Evolutionary conservation across 1,140 invertebrate genomes (phyloP).

Genomic region (Lasioglossum albipes): DNA sequence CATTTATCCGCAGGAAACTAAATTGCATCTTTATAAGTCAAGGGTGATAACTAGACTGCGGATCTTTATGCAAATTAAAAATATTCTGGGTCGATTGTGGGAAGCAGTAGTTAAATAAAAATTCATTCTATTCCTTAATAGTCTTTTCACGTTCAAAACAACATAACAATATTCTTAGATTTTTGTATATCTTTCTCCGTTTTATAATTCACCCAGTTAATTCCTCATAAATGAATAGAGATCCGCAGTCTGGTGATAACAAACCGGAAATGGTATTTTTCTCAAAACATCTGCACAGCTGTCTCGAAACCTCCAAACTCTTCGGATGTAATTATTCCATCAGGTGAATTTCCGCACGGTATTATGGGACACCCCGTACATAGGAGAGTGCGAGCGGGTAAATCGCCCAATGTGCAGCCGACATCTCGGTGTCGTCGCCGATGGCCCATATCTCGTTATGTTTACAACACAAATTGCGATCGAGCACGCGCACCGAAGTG

Average conservation of each 20-base stretch:
- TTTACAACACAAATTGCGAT: conserved; percentile 51
- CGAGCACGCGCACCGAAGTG: conserved; percentile 21
- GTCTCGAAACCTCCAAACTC: background rate
- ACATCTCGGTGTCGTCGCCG: conserved; percentile 37
- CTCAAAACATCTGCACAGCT: background rate
- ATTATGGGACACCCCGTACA: background rate
- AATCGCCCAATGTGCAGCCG: conserved; percentile 5
- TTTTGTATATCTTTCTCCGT: too few species aligned
- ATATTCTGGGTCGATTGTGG: too few species aligned
- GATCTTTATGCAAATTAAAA: too few species aligned
- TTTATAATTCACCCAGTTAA: too few species aligned
- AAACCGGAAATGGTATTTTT: background rate
- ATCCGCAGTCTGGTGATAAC: background rate
- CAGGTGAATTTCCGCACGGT: background rate
- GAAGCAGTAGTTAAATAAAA: too few species aligned
- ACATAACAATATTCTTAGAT: too few species aligned
- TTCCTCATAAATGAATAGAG: too few species aligned
- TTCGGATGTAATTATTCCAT: background rate
- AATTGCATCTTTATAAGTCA: background rate
- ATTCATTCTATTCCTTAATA: too few species aligned
- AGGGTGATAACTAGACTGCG: background rate
- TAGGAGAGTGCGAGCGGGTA: background rate
- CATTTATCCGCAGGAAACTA: too few species aligned
- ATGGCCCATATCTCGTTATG: conserved; percentile 42
- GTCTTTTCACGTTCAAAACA: too few species aligned